phyloP scores from a whole-genome alignment of 1,140 invertebrate species.

The Zaprionus inermis region DNA sequence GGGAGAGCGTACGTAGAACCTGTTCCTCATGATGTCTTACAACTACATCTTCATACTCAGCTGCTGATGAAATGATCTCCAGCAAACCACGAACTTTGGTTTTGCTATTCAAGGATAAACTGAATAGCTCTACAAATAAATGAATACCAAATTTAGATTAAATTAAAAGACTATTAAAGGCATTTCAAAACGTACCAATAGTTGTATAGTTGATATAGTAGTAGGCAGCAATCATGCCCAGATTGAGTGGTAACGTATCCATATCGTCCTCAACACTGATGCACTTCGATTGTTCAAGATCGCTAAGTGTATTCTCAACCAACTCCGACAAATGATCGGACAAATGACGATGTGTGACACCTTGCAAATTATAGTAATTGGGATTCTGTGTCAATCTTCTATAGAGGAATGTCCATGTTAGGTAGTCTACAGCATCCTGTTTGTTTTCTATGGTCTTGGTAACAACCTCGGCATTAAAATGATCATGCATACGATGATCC shows the following conservation, averaged over 20 bases:
- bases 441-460: conserved; percentile 99
- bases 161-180: background rate
- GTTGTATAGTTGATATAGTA: conserved; percentile 99
- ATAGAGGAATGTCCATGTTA: conserved; percentile 99
- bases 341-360: conserved; percentile 97
- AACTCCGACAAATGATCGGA: conserved; percentile 99
- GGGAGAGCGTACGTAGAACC: conserved; percentile 92
- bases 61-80: conserved; percentile 99
- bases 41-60: conserved; percentile 97
- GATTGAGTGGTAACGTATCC: conserved; percentile 97
- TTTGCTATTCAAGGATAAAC: conserved; percentile 97
- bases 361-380: conserved; percentile 99
- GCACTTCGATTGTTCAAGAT: conserved; percentile 99
- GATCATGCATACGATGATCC: conserved; percentile 98
- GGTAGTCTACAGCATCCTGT: conserved; percentile 99
- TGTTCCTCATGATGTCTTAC: conserved; percentile 98
- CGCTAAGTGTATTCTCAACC: conserved; percentile 97
- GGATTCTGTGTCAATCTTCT: conserved; percentile 99
- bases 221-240: conserved; percentile 99
- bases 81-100: conserved; percentile 98
- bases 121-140: conserved; percentile 93
- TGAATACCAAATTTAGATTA: background rate
- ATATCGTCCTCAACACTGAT: conserved; percentile 99
- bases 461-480: conserved; percentile 99
- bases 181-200: conserved; percentile 88